Evolutionary conservation across 2,797 vertebrate genomes (phyloP).

Genomic region (Platyrinchus mystaceus): DNA sequence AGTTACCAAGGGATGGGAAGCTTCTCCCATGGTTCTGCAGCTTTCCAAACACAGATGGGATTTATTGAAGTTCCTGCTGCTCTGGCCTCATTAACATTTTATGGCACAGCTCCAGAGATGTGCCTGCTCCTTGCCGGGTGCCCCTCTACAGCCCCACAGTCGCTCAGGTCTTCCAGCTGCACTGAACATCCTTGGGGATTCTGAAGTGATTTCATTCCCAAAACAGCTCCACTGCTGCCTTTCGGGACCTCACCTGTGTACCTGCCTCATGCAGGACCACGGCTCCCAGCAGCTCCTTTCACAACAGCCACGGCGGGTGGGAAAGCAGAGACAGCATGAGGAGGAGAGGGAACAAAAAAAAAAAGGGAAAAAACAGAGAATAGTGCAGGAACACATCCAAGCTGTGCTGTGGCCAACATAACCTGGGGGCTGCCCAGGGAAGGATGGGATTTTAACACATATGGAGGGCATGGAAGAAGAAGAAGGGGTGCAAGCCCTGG

Average conservation of each 20-base stretch:
- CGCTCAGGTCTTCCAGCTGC: neutral
- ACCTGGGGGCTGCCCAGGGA: neutral
- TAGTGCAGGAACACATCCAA: neutral
- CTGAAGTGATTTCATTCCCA: neutral
- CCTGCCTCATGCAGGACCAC: neutral
- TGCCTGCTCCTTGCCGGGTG: neutral
- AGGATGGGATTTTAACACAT: neutral
- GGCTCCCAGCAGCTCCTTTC: neutral
- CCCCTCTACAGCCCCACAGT: neutral
- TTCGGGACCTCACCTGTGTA: neutral
- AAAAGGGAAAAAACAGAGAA: neutral
- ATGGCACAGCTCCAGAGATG: neutral
- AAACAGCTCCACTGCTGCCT: neutral
- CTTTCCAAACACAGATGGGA: conserved; percentile 63
- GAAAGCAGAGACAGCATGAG: neutral
- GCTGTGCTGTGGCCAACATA: neutral
- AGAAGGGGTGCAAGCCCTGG: neutral
- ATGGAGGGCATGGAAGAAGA: rapidly evolving
- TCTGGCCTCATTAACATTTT: conserved; percentile 23
- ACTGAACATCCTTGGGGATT: neutral
- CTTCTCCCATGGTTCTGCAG: neutral
- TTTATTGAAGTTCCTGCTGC: conserved; percentile 47
- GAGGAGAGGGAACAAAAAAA: neutral
- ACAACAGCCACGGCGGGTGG: neutral
- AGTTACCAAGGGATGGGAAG: conserved; percentile 43